Percentiles rank a stretch among this genome's conserved stretches.
These are phyloP conservation scores for Potorous gilbertii DNA, from an alignment of 2,797 vertebrate genomes.

Conservation along the genomic window DNA sequence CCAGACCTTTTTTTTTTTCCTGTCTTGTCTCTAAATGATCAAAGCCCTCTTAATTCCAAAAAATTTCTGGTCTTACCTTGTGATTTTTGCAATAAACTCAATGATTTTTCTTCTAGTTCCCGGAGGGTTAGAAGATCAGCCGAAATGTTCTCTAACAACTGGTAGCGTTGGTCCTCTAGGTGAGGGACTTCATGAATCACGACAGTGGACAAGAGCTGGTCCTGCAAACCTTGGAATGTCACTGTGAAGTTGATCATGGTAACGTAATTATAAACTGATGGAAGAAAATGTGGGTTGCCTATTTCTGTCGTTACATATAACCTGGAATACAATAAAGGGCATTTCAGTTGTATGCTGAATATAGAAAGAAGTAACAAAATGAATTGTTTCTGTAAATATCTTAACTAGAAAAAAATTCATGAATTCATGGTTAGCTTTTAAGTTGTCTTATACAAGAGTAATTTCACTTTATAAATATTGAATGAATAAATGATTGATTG, in stretches of 20 bases:
- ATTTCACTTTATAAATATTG: not conserved
- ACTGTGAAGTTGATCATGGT: conserved; percentile 82
- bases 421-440: conserved; percentile 12
- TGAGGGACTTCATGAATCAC: conserved; percentile 79
- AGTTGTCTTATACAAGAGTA: not conserved
- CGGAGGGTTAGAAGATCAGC: conserved; percentile 73
- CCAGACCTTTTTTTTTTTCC: not conserved
- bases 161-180: conserved; percentile 76
- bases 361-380: not conserved
- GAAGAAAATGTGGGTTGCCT: conserved; percentile 79
- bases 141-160: conserved; percentile 78
- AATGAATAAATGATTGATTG: not conserved
- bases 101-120: conserved; percentile 80
- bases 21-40: not conserved
- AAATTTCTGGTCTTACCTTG: conserved; percentile 73
- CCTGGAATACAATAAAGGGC: conserved; percentile 64
- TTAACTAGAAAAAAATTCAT: conserved; percentile 15
- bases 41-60: not conserved
- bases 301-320: conserved; percentile 80
- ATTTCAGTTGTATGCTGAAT: conserved; percentile 3
- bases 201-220: conserved; percentile 81
- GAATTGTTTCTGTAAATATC: not conserved
- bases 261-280: conserved; percentile 77
- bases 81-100: conserved; percentile 80
- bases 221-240: conserved; percentile 81